Conservation (phyloP, 37 sponge, comb jelly and placozoan genomes). For the Cladorhizidae sp. region DNA sequence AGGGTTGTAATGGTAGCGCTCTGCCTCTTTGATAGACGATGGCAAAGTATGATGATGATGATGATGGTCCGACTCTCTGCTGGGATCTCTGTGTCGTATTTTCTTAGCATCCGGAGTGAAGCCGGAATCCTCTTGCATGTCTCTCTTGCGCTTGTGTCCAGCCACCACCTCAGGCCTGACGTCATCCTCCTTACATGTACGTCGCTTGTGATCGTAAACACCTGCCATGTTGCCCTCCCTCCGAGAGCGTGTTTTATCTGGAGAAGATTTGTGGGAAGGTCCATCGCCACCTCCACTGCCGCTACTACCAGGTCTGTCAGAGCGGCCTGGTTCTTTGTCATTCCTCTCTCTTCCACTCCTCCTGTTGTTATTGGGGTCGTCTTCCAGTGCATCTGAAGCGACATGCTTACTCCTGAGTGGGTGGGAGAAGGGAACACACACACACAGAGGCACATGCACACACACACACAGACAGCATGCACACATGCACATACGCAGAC, state of each 20-base stretch:
- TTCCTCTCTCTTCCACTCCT: constrained; percentile 9
- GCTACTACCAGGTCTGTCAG: neutral
- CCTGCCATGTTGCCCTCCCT: neutral
- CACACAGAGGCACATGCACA: too few relatives aligned
- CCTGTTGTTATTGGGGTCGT: neutral
- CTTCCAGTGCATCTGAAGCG: neutral
- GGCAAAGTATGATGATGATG: too few relatives aligned
- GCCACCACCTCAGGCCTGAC: neutral
- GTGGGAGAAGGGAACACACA: neutral
- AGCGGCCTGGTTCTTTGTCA: constrained; percentile 9
- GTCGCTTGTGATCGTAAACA: constrained; percentile 18
- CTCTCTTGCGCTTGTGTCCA: constrained; percentile 26
- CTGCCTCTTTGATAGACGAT: neutral
- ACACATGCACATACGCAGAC: neutral
- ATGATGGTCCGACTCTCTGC: neutral
- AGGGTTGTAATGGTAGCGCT: neutral
- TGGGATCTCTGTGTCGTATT: constrained; percentile 1
- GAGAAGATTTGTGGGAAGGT: neutral
- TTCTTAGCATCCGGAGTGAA: constrained; percentile 22
- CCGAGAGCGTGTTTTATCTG: neutral
- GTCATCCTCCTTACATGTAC: constrained; percentile 28
- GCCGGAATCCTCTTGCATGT: neutral
- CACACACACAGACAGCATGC: neutral
- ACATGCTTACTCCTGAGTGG: neutral
- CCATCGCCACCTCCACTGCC: neutral